Evolutionary conservation across 2,888 invertebrate genomes (phyloP).

Genomic region (Heliconius ethilla): DNA sequence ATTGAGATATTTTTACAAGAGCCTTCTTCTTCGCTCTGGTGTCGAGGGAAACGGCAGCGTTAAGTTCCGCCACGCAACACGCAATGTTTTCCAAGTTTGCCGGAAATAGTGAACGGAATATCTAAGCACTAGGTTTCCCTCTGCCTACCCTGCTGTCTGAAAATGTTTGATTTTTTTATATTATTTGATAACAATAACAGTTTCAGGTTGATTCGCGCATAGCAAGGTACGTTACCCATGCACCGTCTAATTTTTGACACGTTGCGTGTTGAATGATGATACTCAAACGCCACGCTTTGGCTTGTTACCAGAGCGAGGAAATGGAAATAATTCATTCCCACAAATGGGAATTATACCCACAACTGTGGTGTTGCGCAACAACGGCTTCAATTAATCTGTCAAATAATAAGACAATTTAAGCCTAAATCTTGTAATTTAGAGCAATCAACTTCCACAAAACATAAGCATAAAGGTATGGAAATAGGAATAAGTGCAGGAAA

Average conservation of each 20-base stretch:
- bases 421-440: background rate
- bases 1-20: background rate
- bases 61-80: too few relatives aligned
- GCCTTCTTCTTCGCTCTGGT: too few relatives aligned
- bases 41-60: too few relatives aligned
- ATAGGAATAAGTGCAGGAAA: conserved; percentile 25
- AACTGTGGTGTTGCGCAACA: too few relatives aligned
- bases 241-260: background rate
- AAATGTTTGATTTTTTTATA: too few relatives aligned
- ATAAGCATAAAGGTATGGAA: conserved; percentile 13
- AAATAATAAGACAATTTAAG: background rate
- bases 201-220: too few relatives aligned
- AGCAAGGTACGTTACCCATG: background rate
- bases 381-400: background rate
- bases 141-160: too few relatives aligned
- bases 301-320: background rate
- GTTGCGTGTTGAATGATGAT: background rate
- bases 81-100: too few relatives aligned
- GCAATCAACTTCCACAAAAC: conserved; percentile 8
- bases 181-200: too few relatives aligned
- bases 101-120: too few relatives aligned
- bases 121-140: too few relatives aligned
- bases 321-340: background rate
- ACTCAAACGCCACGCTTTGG: background rate
- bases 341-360: background rate